These are phyloP conservation scores for Andrena camellia DNA, from an alignment of 2,888 invertebrate genomes.

Conservation along the genomic window DNA sequence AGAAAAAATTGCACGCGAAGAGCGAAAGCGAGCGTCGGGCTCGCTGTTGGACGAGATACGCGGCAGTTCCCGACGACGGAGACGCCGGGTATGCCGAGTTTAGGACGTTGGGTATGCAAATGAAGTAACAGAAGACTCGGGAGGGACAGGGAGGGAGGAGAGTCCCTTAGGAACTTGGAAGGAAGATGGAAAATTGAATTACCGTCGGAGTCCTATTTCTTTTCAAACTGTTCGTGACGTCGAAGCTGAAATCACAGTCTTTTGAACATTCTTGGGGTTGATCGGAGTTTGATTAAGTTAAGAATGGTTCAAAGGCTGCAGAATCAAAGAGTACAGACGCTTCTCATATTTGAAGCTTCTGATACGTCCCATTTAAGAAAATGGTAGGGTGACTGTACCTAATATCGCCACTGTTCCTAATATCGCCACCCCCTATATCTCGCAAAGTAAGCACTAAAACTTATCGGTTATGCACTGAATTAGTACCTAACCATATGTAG, in stretches of 20 bases:
- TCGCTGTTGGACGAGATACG: slow-evolving; percentile 13
- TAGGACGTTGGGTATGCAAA: slow-evolving; percentile 2
- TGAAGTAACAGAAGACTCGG: background rate
- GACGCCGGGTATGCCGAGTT: slow-evolving; percentile 9
- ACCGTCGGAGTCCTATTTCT: background rate
- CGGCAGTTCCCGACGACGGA: background rate
- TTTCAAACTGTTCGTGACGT: background rate
- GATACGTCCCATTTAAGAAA: background rate
- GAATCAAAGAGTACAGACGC: background rate
- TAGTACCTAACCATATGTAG: too few relatives aligned
- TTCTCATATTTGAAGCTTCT: background rate
- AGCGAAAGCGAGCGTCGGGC: slow-evolving; percentile 3
- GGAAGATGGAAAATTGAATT: background rate
- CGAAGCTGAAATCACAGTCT: background rate
- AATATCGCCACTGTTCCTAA: too few relatives aligned
- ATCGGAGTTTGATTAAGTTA: background rate
- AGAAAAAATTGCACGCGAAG: slow-evolving; percentile 16
- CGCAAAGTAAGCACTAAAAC: too few relatives aligned
- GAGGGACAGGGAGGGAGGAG: background rate
- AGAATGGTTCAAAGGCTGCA: too few relatives aligned
- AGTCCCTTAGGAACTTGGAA: background rate
- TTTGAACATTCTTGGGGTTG: background rate
- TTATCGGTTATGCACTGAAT: too few relatives aligned
- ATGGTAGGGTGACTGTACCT: too few relatives aligned
- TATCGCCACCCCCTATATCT: too few relatives aligned